Percentiles rank a stretch among this genome's conserved stretches.
Conservation (phyloP, 2,888 invertebrate genomes). For the Macrophya annulata region DNA sequence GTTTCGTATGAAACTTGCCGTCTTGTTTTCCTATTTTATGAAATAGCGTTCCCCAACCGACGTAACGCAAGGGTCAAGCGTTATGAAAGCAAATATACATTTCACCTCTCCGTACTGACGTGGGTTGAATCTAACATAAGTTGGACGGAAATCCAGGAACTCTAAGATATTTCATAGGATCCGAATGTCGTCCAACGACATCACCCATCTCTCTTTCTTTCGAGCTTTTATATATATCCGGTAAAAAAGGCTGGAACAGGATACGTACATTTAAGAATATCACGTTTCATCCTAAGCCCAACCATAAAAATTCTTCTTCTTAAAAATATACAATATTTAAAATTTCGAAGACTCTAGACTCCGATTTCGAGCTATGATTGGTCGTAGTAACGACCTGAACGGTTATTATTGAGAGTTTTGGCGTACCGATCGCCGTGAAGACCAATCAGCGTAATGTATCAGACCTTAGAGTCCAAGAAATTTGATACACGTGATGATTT, state of each 20-base stretch:
- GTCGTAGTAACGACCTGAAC: neutral
- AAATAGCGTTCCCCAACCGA: neutral
- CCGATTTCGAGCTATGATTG: neutral
- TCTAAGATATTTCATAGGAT: slow-evolving; percentile 13
- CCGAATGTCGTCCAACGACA: neutral
- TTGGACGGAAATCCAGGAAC: slow-evolving; percentile 13
- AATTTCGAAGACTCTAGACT: neutral
- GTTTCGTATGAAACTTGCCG: neutral
- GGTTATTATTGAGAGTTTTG: neutral
- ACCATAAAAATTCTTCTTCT: neutral
- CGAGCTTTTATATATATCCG: slow-evolving; percentile 20
- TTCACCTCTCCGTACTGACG: slow-evolving; percentile 22
- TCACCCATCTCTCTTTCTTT: neutral
- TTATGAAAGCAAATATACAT: slow-evolving; percentile 48
- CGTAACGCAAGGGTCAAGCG: slow-evolving; percentile 12
- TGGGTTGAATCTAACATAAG: slow-evolving; percentile 42
- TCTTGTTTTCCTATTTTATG: slow-evolving; percentile 13
- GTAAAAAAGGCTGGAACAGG: neutral
- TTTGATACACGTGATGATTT: neutral
- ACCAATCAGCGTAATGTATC: neutral
- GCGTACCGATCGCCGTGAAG: neutral
- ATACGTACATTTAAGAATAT: neutral
- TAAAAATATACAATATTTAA: neutral
- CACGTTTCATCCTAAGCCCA: neutral
- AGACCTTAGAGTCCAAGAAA: neutral